Base-by-base conservation (phyloP, 2,888 invertebrate species). In the Scotopteryx bipunctaria region DNA sequence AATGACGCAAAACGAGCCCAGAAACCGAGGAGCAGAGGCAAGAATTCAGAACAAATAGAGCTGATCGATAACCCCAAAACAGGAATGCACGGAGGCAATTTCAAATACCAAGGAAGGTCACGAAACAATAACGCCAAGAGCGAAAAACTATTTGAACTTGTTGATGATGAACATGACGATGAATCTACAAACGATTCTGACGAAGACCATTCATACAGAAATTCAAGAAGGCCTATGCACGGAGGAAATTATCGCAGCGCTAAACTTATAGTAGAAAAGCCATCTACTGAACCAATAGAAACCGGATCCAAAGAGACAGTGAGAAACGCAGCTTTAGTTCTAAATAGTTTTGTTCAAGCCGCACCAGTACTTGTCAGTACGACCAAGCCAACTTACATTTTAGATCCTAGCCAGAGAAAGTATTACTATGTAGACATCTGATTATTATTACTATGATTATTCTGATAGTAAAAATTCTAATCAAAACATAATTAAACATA, bases 361-460 rank as follows among this genome's bases (percentile, higher is more conserved):
- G 79, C 77, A 3, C 86, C 89, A 1, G 69, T 83, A 47, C 61
- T 88, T 6, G n/a, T n/a, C n/a, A n/a, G n/a, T n/a, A 84, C 88
- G 0, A 85, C 83, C 1, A 83, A 85, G 0, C 83, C 86, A 8
- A 70, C 71, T 0, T 91, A 79, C 48, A 91, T 91, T 58, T 67
- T 88, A 67, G 90, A 91, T 63, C 91, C 91, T 17, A 89, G 91
- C 57, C 89, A 91, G 74, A 75, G 91, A 59, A 86, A 86, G 84
- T 91, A 91, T 67, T 91, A 87, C 63, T 91, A 88, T 55, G 86
- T 89, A 11, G 90, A 90, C 59, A 64, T 69, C 13, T 75, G 70
- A 73, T 41, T 27, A 9, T 11, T 27, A 11, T 15, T 35, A 9
- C 31, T 32, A 37, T 33, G 5, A 38, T 31, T 42, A 35, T 15